Conservation (phyloP, 2,113 vertebrate genomes). For the Rhizomys pruinosus region DNA sequence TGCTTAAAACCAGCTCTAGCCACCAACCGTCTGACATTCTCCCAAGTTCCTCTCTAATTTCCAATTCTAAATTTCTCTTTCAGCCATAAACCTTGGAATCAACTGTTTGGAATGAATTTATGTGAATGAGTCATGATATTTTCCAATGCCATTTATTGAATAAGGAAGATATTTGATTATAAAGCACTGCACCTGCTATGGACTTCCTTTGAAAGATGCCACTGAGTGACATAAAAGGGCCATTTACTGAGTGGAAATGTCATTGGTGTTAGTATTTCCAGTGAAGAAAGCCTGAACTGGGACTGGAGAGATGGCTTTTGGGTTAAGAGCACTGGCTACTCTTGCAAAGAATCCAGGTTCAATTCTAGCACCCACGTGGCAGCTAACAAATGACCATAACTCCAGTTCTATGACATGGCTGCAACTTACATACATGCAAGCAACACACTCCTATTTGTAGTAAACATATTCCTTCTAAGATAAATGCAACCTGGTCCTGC, state of each 20-base stretch:
- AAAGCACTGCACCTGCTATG: constrained; percentile 19
- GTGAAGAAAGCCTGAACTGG: not conserved
- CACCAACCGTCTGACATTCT: constrained; percentile 61
- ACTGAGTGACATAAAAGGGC: not conserved
- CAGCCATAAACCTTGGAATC: constrained; percentile 51
- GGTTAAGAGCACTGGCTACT: too few species aligned
- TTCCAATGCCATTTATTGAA: constrained; percentile 61
- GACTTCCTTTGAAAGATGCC: constrained; percentile 33
- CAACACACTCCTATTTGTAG: too few species aligned
- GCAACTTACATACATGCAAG: too few species aligned
- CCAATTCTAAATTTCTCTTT: constrained; percentile 55
- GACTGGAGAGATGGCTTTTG: too few species aligned
- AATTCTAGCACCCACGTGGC: too few species aligned
- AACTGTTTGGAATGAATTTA: constrained; percentile 54
- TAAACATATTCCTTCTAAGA: too few species aligned
- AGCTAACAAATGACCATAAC: too few species aligned
- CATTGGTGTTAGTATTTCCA: constrained; percentile 37
- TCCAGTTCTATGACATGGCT: too few species aligned
- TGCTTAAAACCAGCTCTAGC: constrained; percentile 54
- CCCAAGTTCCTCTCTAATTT: constrained; percentile 20
- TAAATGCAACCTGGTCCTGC: too few species aligned
- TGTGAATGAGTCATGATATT: constrained; percentile 56
- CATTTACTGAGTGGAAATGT: constrained; percentile 1
- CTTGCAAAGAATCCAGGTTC: too few species aligned
- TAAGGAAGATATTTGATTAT: not conserved